Percentiles rank a stretch among this genome's conserved stretches.
Evolutionary conservation across 1,140 invertebrate species (phyloP).

Genomic region (Bombus ignitus): DNA sequence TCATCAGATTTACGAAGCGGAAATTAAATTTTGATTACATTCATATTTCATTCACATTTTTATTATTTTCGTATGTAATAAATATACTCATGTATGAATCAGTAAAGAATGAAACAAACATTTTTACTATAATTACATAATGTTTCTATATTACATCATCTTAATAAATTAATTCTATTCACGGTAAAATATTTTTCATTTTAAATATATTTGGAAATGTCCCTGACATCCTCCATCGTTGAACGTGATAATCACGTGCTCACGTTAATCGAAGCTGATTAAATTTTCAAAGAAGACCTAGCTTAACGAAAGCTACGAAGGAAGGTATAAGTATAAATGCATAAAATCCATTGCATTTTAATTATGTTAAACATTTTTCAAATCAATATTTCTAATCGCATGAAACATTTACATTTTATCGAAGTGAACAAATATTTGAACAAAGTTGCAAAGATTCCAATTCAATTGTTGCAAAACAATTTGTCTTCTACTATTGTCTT

Average conservation of each 20-base stretch:
- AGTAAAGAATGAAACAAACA: background rate
- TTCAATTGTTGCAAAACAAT: background rate
- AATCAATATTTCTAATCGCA: background rate
- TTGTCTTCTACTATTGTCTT: background rate
- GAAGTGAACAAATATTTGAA: background rate
- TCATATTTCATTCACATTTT: background rate
- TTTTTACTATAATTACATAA: background rate
- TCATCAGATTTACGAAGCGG: background rate
- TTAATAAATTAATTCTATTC: background rate
- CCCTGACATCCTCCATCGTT: background rate
- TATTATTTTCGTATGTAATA: background rate
- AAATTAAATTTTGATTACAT: background rate
- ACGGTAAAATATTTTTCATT: background rate
- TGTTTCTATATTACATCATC: background rate
- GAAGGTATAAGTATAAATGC: background rate
- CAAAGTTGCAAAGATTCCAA: background rate
- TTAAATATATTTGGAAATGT: background rate
- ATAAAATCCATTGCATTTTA: background rate
- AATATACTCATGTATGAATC: background rate
- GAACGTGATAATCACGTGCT: background rate
- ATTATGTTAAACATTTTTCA: background rate
- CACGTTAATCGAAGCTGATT: background rate
- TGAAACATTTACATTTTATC: background rate
- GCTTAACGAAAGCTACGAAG: too few relatives aligned
- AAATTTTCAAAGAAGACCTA: background rate